A percentile compares a stretch with the other conserved stretches of the same genome.
These are phyloP conservation scores for Ennomos quercinarius DNA, from an alignment of 2,888 invertebrate species.

Conservation along the genomic window DNA sequence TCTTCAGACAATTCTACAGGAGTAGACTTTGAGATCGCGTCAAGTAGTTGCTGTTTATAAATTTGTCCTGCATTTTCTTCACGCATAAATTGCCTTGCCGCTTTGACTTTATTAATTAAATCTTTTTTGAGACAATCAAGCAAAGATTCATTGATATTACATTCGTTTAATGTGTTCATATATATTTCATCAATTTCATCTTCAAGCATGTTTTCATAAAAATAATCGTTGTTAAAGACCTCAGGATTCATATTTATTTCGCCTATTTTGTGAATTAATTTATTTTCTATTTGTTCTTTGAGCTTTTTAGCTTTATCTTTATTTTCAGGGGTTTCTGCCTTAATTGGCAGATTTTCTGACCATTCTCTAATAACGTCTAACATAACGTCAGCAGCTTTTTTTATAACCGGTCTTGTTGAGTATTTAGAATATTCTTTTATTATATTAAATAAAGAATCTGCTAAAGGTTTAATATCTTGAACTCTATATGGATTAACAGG, in stretches of 20 bases:
- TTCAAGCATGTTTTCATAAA: conserved; percentile 55
- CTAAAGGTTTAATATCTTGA: conserved; percentile 17
- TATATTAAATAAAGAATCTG: conserved; percentile 16
- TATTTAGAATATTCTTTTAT: conserved; percentile 8
- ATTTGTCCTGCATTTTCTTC: conserved; percentile 49
- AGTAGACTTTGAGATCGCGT: conserved; percentile 55
- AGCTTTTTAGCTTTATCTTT: conserved; percentile 40
- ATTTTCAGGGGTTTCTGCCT: conserved; percentile 38
- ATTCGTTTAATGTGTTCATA: conserved; percentile 34
- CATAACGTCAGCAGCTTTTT: conserved; percentile 46
- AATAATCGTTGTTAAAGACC: conserved; percentile 53
- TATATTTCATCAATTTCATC: conserved; percentile 54
- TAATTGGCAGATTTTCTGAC: conserved; percentile 51
- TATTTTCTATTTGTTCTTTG: conserved; percentile 51
- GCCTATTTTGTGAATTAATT: conserved; percentile 53
- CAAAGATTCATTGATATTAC: too few species aligned
- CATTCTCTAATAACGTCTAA: conserved; percentile 49
- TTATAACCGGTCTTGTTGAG: conserved; percentile 8
- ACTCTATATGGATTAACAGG: conserved; percentile 5
- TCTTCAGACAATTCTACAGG: conserved; percentile 47
- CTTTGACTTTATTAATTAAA: conserved; percentile 48
- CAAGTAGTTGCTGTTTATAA: conserved; percentile 59
- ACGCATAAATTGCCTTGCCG: conserved; percentile 46
- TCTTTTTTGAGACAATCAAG: conserved; percentile 40
- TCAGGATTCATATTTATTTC: conserved; percentile 61